phyloP scores from a whole-genome alignment of 1,140 invertebrate species.

The Sarcophaga bullata region DNA sequence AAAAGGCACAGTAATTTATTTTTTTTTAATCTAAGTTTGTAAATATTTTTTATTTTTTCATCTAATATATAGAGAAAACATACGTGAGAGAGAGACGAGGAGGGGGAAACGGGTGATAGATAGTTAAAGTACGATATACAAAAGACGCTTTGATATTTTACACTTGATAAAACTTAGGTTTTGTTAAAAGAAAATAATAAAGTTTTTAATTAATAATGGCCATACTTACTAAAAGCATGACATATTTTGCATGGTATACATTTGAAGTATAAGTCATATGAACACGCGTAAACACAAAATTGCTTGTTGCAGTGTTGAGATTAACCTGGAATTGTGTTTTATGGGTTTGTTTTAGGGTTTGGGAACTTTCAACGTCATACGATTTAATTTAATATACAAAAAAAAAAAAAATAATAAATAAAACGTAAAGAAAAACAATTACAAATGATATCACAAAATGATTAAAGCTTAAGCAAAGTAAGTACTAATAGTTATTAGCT shows the following conservation, averaged over 20 bases:
- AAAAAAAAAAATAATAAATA: neutral
- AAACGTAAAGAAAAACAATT: neutral
- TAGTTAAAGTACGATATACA: too few relatives aligned
- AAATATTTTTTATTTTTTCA: constrained; percentile 27
- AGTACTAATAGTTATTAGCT: neutral
- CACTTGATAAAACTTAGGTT: constrained; percentile 35
- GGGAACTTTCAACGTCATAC: neutral
- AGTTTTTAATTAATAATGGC: constrained; percentile 9
- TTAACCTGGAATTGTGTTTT: neutral
- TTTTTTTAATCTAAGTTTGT: constrained; percentile 30
- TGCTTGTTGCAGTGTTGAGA: constrained; percentile 17
- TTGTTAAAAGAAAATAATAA: constrained; percentile 21
- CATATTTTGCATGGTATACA: constrained; percentile 3
- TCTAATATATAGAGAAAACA: too few relatives aligned
- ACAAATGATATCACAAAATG: neutral
- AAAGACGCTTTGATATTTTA: constrained; percentile 34
- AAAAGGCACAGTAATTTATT: neutral
- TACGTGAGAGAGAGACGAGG: neutral
- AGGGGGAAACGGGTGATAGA: too few relatives aligned
- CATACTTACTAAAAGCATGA: constrained; percentile 26
- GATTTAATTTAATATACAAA: neutral
- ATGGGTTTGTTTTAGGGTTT: neutral
- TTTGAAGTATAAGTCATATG: constrained; percentile 24
- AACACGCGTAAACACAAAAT: constrained; percentile 12
- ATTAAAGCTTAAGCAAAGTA: neutral